Evolutionary conservation across 2,888 invertebrate genomes (phyloP), one percentile per base, ranked within the genome.

Genomic region (Agrotis ipsilon): DNA sequence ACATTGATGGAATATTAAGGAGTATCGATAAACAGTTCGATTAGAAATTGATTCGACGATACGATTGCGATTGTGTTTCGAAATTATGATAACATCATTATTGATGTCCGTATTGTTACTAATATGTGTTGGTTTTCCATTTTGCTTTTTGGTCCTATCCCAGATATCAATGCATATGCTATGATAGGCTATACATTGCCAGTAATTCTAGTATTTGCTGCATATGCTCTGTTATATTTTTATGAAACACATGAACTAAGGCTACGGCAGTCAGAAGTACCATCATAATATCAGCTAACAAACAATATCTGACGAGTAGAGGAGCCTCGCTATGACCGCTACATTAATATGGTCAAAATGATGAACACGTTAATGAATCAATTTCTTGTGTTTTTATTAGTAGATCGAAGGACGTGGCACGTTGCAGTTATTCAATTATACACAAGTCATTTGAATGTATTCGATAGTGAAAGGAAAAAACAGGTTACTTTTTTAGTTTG

Each of bases 1-100:
- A 19, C 83, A 77, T 76, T 45, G 19, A 78, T 72, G 62, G 89
- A 87, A 89, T 90, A 84, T 72, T 82, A 86, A 86, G 11, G 24
- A 48, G 19, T 49, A 68, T 76, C 74, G 75, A 85, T 80, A 82
- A 69, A 72, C 74, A 46, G 76, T 83, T 68, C 69, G 66, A 84
- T 87, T 85, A 88, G 83, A 87, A 87, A 84, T 81, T 82, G 61
- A 63, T 72, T 59, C 48, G 24, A 27, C 46, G 32, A 65, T 72
- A 63, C 27, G 43, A 46, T 51, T 59, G 32, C 48, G 66, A 72
- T 67, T 63, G 65, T 72, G 48, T 65, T 72, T 46, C 61, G 60
- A 66, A 78, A 64, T 51, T 14, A 49, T 54, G 27, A 65, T 62
- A 48, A 14, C 18, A 61, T 71, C 21, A 51, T 64, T 58, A 65